Evolutionary conservation across 2,113 vertebrate genomes (phyloP), one percentile per base, ranked within the genome.

Genomic region (Tachycineta bicolor): DNA sequence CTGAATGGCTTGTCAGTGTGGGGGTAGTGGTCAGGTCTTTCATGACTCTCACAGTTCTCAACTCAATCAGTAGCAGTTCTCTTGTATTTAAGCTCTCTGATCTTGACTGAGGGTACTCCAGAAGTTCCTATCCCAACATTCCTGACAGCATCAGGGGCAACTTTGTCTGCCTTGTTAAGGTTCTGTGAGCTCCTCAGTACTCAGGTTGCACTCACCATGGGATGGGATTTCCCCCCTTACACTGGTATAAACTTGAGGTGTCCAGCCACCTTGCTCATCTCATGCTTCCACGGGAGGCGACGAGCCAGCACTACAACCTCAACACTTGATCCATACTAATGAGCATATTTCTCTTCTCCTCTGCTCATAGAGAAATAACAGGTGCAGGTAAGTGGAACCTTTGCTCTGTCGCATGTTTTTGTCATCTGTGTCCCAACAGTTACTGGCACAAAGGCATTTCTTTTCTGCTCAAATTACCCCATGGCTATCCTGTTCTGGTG

Each of bases 291-390:
- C 1, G 46, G 63, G 64, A 92, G 71, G 64, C 93, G 73, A 75
- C 69, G 68, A 90, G 64, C 69, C 89, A 90, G 64, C 64, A 70
- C 71, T 60, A 68, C 83, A 90, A 60, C 53, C 70, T 53, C 67
- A 76, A 31, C 28, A 24, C 75, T 94, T 80, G 78, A n/a, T 67
- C 89, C 70, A 31, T 87, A 97, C 97, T 98, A 98, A 98, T 89
- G 52, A 67, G 67, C 96, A 76, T 98, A 90, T 97, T 95, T 98
- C 90, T 97, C 94, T 98, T 96, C 95, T 97, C 58, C 94, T 97
- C 96, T 97, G 96, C 97, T 97, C 95, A 87, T 97, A 98, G 97
- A 97, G 96, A 97, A 97, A 96, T 96, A 97, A 97, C 97, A 97
- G 97, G 97, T 94, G 92, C 95, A 97, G 98, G 98, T 98, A 98